Percentiles rank a stretch among this genome's conserved stretches.
phyloP scores from a whole-genome alignment of 2,888 invertebrate species.

The Volucella bombylans region DNA sequence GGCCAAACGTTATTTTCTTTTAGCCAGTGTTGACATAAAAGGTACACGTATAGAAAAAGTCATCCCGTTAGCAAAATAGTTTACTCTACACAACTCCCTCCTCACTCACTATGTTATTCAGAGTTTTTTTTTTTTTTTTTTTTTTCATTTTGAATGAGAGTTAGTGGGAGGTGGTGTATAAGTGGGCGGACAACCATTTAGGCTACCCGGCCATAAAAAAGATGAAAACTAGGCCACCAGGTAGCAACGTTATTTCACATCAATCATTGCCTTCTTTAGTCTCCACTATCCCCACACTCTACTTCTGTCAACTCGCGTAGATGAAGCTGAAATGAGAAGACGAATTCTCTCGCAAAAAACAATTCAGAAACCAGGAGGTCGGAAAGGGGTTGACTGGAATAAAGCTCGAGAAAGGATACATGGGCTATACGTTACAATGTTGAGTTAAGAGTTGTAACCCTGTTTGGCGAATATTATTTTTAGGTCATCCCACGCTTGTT shows the following conservation, averaged over 20 bases:
- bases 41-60: slow-evolving; percentile 35
- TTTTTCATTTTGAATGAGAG: slow-evolving; percentile 10
- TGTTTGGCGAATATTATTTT: slow-evolving; percentile 52
- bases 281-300: background rate
- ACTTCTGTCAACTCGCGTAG: slow-evolving; percentile 11
- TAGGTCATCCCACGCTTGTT: slow-evolving; percentile 64
- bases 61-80: slow-evolving; percentile 50
- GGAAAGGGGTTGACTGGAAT: background rate
- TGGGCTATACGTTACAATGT: slow-evolving; percentile 43
- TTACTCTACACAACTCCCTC: slow-evolving; percentile 11
- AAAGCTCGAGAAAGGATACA: slow-evolving; percentile 26
- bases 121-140: background rate
- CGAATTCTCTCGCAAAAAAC: slow-evolving; percentile 42
- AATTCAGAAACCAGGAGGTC: slow-evolving; percentile 6
- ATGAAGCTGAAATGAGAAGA: slow-evolving; percentile 49
- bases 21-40: slow-evolving; percentile 52
- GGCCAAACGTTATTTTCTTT: slow-evolving; percentile 41
- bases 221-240: slow-evolving; percentile 64
- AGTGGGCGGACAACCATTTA: slow-evolving; percentile 53
- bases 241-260: slow-evolving; percentile 62
- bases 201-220: slow-evolving; percentile 60
- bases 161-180: slow-evolving; percentile 19
- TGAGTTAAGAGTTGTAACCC: slow-evolving; percentile 57
- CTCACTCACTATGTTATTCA: slow-evolving; percentile 10
- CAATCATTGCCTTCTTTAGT: slow-evolving; percentile 38